These are phyloP conservation scores for Porites australiensis DNA, from an alignment of 64 coral and sea anemone genomes.

Conservation along the genomic window DNA sequence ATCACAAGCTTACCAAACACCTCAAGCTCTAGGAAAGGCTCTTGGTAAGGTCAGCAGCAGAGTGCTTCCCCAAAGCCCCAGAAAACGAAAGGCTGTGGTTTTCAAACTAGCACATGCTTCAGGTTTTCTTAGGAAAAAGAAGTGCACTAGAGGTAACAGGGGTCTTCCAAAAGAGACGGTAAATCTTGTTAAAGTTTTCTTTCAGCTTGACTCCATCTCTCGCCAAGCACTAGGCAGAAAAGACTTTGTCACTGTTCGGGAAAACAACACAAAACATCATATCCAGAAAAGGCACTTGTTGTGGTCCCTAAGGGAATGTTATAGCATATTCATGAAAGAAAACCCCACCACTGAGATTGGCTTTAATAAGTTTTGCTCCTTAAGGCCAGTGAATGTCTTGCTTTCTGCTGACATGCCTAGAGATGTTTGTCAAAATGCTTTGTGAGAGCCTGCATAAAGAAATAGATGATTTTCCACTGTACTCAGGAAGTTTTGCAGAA, in stretches of 20 bases:
- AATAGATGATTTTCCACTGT: too few relatives aligned
- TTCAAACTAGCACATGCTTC: neutral
- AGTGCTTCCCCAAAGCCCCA: neutral
- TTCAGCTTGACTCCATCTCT: constrained; percentile 26
- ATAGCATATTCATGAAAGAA: too few relatives aligned
- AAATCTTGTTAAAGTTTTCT: constrained; percentile 4
- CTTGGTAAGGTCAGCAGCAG: constrained; percentile 13
- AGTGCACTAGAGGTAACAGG: neutral
- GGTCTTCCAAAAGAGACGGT: neutral
- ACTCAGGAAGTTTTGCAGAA: too few relatives aligned
- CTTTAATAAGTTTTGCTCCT: too few relatives aligned
- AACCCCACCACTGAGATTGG: too few relatives aligned
- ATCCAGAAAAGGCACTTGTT: constrained; percentile 37
- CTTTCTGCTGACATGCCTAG: too few relatives aligned
- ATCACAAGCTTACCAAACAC: neutral
- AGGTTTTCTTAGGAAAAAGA: neutral
- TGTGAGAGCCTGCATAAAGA: too few relatives aligned
- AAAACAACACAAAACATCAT: constrained; percentile 14
- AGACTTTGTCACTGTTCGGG: constrained; percentile 27
- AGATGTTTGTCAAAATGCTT: too few relatives aligned
- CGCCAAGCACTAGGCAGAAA: neutral
- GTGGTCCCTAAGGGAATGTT: neutral
- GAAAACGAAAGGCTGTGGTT: neutral
- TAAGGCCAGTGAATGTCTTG: too few relatives aligned
- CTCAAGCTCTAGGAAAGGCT: neutral